Evolutionary conservation across 2,888 invertebrate species (phyloP).

Genomic region (Pheosia tremula): DNA sequence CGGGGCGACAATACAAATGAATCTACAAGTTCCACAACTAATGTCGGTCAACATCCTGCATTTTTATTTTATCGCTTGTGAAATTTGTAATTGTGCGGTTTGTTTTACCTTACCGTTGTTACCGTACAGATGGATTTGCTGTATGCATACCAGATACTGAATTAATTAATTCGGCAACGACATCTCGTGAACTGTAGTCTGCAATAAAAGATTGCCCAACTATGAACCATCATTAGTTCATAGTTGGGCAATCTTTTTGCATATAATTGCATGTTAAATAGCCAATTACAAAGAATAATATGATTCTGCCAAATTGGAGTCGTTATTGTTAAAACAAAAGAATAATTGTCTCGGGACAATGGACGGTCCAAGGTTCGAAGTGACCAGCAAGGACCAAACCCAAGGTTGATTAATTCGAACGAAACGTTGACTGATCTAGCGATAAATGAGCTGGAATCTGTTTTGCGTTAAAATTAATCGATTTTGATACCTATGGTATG

Average conservation of each 20-base stretch:
- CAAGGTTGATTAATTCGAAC: constrained; percentile 35
- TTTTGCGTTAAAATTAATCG: neutral
- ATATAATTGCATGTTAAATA: no score
- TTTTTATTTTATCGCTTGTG: constrained; percentile 36
- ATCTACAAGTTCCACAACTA: constrained; percentile 42
- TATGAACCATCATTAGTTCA: no score
- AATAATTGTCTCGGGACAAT: constrained; percentile 26
- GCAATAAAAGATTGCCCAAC: neutral
- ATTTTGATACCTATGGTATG: neutral
- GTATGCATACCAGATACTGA: no score
- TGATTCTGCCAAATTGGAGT: constrained; percentile 3
- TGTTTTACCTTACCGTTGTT: constrained; percentile 17
- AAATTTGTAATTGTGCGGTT: constrained; percentile 33
- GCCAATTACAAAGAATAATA: neutral
- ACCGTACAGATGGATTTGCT: no score
- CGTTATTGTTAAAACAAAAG: constrained; percentile 20
- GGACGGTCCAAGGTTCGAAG: constrained; percentile 24
- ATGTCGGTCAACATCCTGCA: constrained; percentile 48
- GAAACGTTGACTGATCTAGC: constrained; percentile 27
- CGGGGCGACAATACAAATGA: constrained; percentile 39
- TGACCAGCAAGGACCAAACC: constrained; percentile 30
- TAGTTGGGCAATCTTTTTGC: no score
- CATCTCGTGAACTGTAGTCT: no score
- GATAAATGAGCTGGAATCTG: constrained; percentile 9
- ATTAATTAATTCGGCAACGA: no score